Percentiles rank a stretch among this genome's conserved stretches.
phyloP scores from a whole-genome alignment of 1,140 invertebrate species.

The Drosophila miranda region DNA sequence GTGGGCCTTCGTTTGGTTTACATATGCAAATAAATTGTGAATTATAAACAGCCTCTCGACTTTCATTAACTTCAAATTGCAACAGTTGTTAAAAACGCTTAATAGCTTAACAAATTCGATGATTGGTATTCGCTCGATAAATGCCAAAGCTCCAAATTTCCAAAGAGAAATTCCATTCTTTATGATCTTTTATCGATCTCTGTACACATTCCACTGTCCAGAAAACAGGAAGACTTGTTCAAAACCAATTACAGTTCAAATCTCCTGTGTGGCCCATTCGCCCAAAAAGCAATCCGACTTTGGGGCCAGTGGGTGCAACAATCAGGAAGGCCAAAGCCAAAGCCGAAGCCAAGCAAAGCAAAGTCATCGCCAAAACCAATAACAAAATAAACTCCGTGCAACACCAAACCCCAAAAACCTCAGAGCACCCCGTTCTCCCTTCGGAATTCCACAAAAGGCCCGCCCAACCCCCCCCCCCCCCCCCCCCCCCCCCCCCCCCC shows the following conservation, averaged over 20 bases:
- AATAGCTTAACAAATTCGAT: slow-evolving; percentile 59
- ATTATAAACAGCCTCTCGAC: no score
- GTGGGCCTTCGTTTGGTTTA: no score
- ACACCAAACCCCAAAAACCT: slow-evolving; percentile 36
- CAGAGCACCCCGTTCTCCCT: background rate
- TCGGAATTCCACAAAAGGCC: slow-evolving; percentile 33
- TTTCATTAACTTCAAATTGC: no score
- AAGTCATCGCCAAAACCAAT: slow-evolving; percentile 79
- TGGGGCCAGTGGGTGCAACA: slow-evolving; percentile 46
- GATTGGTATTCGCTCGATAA: slow-evolving; percentile 51
- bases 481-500: no score
- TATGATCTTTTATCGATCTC: slow-evolving; percentile 3
- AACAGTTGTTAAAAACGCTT: no score
- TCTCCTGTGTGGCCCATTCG: slow-evolving; percentile 46
- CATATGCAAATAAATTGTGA: no score
- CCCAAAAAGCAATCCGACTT: slow-evolving; percentile 17
- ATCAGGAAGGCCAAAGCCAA: slow-evolving; percentile 46
- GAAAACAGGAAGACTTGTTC: slow-evolving; percentile 48
- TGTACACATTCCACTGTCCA: slow-evolving; percentile 22
- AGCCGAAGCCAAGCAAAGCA: slow-evolving; percentile 50
- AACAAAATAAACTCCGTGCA: slow-evolving; percentile 74
- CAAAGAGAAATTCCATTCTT: background rate
- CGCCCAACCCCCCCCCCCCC: no score
- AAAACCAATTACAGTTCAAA: slow-evolving; percentile 57
- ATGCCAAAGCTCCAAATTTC: background rate